Evolutionary conservation across 2,888 invertebrate species (phyloP).

Genomic region (Tuberolachnus salignus): DNA sequence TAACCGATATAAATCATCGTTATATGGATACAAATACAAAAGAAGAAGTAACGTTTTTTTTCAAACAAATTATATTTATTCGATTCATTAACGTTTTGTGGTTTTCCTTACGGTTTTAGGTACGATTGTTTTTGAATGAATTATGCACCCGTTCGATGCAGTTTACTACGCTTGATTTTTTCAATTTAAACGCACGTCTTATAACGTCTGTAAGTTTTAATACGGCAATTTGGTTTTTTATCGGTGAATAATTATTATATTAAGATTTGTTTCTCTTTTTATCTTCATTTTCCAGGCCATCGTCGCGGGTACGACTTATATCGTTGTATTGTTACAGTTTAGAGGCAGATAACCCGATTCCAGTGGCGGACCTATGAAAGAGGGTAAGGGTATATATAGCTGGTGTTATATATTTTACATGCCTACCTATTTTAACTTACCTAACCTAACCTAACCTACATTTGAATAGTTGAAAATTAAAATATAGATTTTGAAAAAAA

Average conservation of each 20-base stretch:
- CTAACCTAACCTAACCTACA: no score
- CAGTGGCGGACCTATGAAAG: no score
- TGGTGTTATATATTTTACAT: no score
- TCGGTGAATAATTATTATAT: no score
- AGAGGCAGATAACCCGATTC: no score
- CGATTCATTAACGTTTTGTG: background rate
- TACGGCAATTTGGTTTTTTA: no score
- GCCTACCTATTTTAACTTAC: no score
- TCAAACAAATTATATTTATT: no score
- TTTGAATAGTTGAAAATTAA: no score
- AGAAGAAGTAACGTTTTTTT: constrained; percentile 58
- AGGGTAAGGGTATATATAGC: no score
- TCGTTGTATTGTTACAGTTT: constrained; percentile 26
- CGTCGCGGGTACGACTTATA: constrained; percentile 22
- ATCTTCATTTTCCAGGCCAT: constrained; percentile 39
- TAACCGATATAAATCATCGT: constrained; percentile 57
- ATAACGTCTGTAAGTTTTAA: constrained; percentile 61
- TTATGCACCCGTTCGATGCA: constrained; percentile 60
- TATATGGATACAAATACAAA: constrained; percentile 56
- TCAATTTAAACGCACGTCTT: constrained; percentile 60
- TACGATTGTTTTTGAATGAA: constrained; percentile 61
- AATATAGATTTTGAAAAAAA: no score
- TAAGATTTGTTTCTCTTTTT: no score
- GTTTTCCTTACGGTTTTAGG: constrained; percentile 58
- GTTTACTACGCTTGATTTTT: constrained; percentile 61